Base-by-base conservation (phyloP, 2,888 invertebrate genomes). In the Heliothis peltigera region DNA sequence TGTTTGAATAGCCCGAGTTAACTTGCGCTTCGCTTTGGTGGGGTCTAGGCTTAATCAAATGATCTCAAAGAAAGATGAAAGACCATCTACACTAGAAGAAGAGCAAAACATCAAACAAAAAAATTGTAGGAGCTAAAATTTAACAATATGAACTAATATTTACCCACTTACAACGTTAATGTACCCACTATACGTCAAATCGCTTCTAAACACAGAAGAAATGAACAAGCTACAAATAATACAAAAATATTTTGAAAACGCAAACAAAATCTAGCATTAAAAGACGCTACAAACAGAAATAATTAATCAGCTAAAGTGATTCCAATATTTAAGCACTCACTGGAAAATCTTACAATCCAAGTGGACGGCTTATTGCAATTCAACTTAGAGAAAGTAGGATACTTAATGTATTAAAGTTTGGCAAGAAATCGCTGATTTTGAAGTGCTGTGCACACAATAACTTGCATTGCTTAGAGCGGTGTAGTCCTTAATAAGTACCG, bases 311-410 rank as follows among this genome's bases (percentile, higher is more conserved):
- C 52, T 48, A 10, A 51, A 59, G 18, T 4, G 35, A 68, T 25
- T 51, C 25, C 21, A 61, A 64, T 47, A 49, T 52, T 47, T 48
- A 35, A 58, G 32, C 19, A 66, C 55, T 73, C 49, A 69, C 32
- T 48, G 42, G 49, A 42, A 74, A 64, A 73, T 74, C 74, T 74
- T 74, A 74, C 62, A 59, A 70, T 74, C 54, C 75, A 70, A 74
- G 70, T 74, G 74, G 74, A 74, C 74, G 74, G 74, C 57, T 74
- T 72, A 64, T 74, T 73, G 71, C 69, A 63, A 68, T 62, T 73
- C 6, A 60, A 74, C 39, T 60, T 12, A 52, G 47, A 53, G 49
- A 74, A 69, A 54, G 47, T 64, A 68, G 7, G 25, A 57, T 44
- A 57, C 60, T 54, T 73, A 48, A 44, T 46, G 60, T 57, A 42